Evolutionary conservation across 1,140 invertebrate genomes (phyloP), one percentile per base, ranked within the genome.

Genomic region (Aphelinus atriplicis): DNA sequence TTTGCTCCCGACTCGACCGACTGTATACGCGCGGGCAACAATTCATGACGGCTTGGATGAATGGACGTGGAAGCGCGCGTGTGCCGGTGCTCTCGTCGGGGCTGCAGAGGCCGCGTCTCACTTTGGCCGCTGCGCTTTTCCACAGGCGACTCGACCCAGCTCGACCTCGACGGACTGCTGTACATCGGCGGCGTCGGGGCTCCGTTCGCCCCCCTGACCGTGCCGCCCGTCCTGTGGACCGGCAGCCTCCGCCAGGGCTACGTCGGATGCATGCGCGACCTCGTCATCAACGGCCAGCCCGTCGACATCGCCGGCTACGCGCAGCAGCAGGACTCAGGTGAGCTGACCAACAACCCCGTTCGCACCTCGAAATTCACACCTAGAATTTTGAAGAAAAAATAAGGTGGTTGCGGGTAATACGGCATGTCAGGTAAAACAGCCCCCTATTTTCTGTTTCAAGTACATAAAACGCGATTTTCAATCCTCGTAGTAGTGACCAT

Each of bases 201-300:
- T 0, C 90, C 92, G 1, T 93, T 94, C 80, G 92, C 92, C 42
- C 91, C 92, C 7, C 89, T 94, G 7, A 91, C 91, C 5, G 91
- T 95, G 47, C 96, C 97, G 2, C 91, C 94, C 2, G 94, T 95
- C 48, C 86, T 99, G 55, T 99, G 97, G 97, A 95, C 96, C 3
- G 96, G 94, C 0, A 92, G 94, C 4, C 86, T 98, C 45, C 91
- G 94, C 68, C 93, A 95, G 81, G 98, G 98, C 9, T 99, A 95
- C 83, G 95, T 98, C 1, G 98, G 98, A 2, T 99, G 98, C 85
- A 91, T 99, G 82, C 91, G 96, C 81, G 97, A 99, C 86, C 89
- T 99, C 78, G 91, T 96, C 77, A 90, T 99, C 80, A 97, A 98
- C 88, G 95, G 95, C n/a, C 93, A 96, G 78, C 92, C 95, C 10